A percentile compares a stretch with the other conserved stretches of the same genome.
phyloP scores from a whole-genome alignment of 2,888 invertebrate genomes.

The Yponomeuta sedellus region DNA sequence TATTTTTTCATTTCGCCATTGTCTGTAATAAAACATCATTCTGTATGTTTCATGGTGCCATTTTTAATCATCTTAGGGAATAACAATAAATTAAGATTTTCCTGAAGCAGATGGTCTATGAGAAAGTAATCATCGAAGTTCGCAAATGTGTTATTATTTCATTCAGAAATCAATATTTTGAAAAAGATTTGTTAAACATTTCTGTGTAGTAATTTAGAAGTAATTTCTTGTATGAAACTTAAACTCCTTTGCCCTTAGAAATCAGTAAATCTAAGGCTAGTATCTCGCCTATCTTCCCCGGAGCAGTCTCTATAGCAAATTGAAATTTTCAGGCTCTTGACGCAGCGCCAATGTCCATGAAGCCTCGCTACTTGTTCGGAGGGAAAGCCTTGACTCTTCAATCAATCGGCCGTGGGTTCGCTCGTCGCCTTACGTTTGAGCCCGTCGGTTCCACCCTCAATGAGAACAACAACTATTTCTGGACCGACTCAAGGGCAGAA shows the following conservation, averaged over 20 bases:
- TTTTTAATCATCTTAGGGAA: not conserved
- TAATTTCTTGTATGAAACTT: not conserved
- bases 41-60: not conserved
- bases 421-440: slow-evolving; percentile 83
- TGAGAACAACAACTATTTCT: slow-evolving; percentile 84
- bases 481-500: slow-evolving; percentile 84
- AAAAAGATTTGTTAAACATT: not conserved
- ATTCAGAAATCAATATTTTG: not conserved
- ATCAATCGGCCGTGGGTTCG: slow-evolving; percentile 84
- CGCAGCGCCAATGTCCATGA: slow-evolving; percentile 61
- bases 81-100: not conserved
- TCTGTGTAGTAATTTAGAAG: too few relatives aligned
- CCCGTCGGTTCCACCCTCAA: slow-evolving; percentile 78
- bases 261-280: not conserved
- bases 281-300: not conserved
- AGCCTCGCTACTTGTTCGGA: slow-evolving; percentile 77
- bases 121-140: slow-evolving; percentile 42
- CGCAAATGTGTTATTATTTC: not conserved
- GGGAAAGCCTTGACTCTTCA: slow-evolving; percentile 80
- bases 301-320: slow-evolving; percentile 34
- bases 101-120: slow-evolving; percentile 16
- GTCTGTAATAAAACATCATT: not conserved
- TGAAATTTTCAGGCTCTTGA: slow-evolving; percentile 63
- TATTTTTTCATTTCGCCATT: slow-evolving; percentile 47
- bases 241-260: slow-evolving; percentile 1